phyloP scores from a whole-genome alignment of 2,888 invertebrate species.

The Yponomeuta plumbellus region DNA sequence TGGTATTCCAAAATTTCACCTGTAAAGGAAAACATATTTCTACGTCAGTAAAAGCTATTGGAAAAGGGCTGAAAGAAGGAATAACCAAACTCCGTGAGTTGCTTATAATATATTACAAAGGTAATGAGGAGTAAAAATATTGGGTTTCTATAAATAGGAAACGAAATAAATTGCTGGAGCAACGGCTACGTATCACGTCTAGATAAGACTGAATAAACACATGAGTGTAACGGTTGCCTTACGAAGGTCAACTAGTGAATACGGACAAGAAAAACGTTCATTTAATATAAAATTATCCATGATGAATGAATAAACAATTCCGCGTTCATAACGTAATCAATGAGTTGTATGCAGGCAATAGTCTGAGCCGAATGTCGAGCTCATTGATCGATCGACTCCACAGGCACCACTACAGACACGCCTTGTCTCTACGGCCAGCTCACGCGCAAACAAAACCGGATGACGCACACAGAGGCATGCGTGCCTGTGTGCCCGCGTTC shows the following conservation, averaged over 20 bases:
- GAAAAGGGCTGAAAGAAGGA: background rate
- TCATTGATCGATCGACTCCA: slow-evolving; percentile 74
- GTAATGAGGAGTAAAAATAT: background rate
- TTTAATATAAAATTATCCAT: slow-evolving; percentile 68
- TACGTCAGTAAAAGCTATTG: background rate
- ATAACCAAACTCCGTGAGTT: background rate
- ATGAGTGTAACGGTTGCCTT: slow-evolving; percentile 27
- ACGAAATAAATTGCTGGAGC: background rate
- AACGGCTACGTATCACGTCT: slow-evolving; percentile 6
- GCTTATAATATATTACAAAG: background rate
- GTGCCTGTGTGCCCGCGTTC: slow-evolving; percentile 54
- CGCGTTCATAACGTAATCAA: slow-evolving; percentile 75
- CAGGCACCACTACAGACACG: slow-evolving; percentile 51
- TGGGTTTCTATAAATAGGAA: slow-evolving; percentile 6
- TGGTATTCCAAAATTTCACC: slow-evolving; percentile 30
- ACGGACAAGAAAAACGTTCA: slow-evolving; percentile 49
- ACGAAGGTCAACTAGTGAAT: slow-evolving; percentile 35
- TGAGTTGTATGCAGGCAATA: slow-evolving; percentile 72
- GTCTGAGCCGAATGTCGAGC: slow-evolving; percentile 57
- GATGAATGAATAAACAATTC: slow-evolving; percentile 76
- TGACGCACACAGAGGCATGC: slow-evolving; percentile 53
- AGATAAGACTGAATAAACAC: slow-evolving; percentile 25
- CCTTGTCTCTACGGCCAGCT: slow-evolving; percentile 29
- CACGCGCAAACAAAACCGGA: slow-evolving; percentile 67
- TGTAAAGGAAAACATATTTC: slow-evolving; percentile 27